Conservation (phyloP, 53 echinoderm and acorn worm species). For the Temnopleurus reevesii region DNA sequence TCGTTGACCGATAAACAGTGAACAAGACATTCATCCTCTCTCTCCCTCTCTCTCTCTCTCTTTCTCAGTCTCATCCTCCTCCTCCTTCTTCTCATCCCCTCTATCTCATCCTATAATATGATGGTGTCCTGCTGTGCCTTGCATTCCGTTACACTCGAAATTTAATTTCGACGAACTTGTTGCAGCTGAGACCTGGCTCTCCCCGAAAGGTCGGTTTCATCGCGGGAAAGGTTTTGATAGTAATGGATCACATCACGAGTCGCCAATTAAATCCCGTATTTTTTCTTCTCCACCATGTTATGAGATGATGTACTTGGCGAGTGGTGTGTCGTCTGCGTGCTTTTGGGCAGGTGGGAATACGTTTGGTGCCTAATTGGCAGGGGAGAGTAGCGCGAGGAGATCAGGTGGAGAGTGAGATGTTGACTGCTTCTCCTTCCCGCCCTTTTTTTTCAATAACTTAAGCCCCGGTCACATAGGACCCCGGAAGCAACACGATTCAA, state of each 20-base stretch:
- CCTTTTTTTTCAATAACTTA: too few relatives aligned
- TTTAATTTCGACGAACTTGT: conserved; percentile 41
- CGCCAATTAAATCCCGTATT: conserved; percentile 26
- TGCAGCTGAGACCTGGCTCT: conserved; percentile 46
- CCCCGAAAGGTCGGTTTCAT: conserved; percentile 17
- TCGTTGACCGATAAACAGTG: too few relatives aligned
- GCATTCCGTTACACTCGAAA: conserved; percentile 26
- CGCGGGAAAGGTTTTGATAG: conserved; percentile 31
- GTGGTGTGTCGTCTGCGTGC: neutral
- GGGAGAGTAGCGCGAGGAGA: neutral
- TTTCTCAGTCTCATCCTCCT: too few relatives aligned
- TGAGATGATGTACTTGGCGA: neutral
- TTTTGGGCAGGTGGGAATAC: neutral
- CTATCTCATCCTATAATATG: too few relatives aligned
- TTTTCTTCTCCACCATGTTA: too few relatives aligned
- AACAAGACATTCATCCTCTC: too few relatives aligned
- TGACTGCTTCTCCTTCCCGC: too few relatives aligned
- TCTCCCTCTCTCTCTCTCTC: too few relatives aligned
- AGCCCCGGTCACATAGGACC: too few relatives aligned
- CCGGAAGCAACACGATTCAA: too few relatives aligned
- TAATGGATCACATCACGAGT: conserved; percentile 17
- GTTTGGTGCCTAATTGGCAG: neutral
- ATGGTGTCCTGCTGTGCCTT: conserved; percentile 24
- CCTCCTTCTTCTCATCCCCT: too few relatives aligned
- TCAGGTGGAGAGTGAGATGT: too few relatives aligned